A percentile compares a stretch with the other conserved stretches of the same genome.
phyloP scores from a whole-genome alignment of 2,113 vertebrate species.

The Pterophyllum scalare region DNA sequence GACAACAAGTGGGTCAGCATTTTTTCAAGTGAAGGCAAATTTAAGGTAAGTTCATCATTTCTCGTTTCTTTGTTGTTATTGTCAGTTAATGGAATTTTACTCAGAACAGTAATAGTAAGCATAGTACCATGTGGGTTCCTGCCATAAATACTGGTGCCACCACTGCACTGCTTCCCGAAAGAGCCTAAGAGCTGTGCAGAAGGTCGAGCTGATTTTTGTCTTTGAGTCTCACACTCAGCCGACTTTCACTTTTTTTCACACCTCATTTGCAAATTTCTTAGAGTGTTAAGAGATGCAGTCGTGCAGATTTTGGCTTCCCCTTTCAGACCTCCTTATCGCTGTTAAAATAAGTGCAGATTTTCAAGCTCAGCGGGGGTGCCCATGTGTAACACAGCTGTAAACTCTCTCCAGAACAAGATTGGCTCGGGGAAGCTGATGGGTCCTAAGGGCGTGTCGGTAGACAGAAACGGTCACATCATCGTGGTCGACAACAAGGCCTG shows the following conservation, averaged over 20 bases:
- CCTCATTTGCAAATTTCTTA: neutral
- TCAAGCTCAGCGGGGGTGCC: neutral
- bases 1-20: conserved; percentile 99
- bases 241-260: neutral
- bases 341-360: neutral
- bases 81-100: neutral
- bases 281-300: neutral
- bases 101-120: neutral
- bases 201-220: neutral
- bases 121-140: neutral
- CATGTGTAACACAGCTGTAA: neutral
- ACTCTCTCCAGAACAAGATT: conserved; percentile 87
- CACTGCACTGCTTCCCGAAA: too few species aligned
- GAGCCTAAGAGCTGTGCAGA: neutral
- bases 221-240: neutral
- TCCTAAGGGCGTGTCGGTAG: conserved; percentile 95
- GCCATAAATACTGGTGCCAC: neutral
- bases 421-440: conserved; percentile 98
- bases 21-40: conserved; percentile 96
- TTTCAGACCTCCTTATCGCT: neutral
- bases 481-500: conserved; percentile 98
- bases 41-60: conserved; percentile 85
- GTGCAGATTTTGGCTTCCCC: neutral
- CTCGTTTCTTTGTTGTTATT: neutral
- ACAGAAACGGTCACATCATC: conserved; percentile 95